Conservation (phyloP, 2,888 invertebrate species). For the Sarcophaga subvicina region DNA sequence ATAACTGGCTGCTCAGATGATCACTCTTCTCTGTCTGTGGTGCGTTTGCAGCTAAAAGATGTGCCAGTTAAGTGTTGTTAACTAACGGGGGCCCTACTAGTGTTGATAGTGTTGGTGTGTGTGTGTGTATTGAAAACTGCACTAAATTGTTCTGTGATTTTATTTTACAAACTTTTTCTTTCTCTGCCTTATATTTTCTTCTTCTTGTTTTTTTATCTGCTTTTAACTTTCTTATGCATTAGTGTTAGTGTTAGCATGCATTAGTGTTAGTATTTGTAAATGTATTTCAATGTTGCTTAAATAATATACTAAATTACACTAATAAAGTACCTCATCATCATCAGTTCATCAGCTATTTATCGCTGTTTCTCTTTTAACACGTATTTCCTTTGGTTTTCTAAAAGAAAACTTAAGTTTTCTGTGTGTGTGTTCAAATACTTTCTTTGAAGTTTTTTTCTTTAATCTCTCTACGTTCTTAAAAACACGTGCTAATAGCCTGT, state of each 20-base stretch:
- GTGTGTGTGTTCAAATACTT: conserved; percentile 45
- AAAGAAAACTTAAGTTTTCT: conserved; percentile 28
- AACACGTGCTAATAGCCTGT: conserved; percentile 64
- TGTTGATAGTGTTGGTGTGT: neutral
- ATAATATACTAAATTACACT: conserved; percentile 34
- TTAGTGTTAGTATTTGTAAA: neutral
- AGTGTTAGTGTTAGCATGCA: neutral
- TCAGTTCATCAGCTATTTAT: conserved; percentile 51
- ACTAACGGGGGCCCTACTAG: too few relatives aligned
- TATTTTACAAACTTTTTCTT: too few relatives aligned
- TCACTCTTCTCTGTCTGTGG: conserved; percentile 24
- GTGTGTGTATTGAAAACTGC: conserved; percentile 32
- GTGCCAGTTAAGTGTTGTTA: neutral
- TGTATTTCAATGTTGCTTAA: neutral
- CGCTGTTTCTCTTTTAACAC: conserved; percentile 39
- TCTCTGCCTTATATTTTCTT: too few relatives aligned
- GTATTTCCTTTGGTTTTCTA: conserved; percentile 40
- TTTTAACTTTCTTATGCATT: too few relatives aligned
- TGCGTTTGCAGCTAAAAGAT: neutral
- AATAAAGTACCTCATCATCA: conserved; percentile 30
- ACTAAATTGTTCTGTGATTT: conserved; percentile 31
- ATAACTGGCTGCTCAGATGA: neutral
- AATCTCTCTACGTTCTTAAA: conserved; percentile 17
- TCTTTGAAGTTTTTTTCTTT: conserved; percentile 41
- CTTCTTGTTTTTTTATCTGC: too few relatives aligned